These are phyloP conservation scores for Acropora yongei DNA, from an alignment of 64 coral and sea anemone genomes.

Conservation along the genomic window DNA sequence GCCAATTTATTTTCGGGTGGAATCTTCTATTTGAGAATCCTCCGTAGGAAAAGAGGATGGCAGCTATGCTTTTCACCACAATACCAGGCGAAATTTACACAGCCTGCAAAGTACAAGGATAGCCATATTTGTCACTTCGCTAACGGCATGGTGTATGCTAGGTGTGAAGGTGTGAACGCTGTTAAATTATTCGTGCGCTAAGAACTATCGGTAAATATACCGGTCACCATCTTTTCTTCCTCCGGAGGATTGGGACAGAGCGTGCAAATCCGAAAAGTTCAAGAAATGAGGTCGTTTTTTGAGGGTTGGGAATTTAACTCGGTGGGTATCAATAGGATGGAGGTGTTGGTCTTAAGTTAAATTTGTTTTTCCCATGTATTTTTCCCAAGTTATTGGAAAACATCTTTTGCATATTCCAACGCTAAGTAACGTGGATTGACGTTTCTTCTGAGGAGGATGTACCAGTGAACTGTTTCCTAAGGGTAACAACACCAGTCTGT, in stretches of 20 bases:
- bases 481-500: neutral
- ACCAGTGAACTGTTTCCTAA: neutral
- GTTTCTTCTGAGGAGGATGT: no score
- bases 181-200: no score
- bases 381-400: neutral
- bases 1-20: neutral
- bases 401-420: neutral
- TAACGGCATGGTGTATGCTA: no score
- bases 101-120: no score
- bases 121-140: no score
- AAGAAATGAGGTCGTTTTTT: neutral
- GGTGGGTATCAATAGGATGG: neutral
- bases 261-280: neutral
- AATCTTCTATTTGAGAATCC: neutral
- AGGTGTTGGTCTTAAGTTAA: neutral
- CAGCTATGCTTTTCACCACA: no score
- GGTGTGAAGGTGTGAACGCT: no score
- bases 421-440: no score
- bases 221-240: no score
- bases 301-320: neutral
- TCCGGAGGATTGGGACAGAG: neutral
- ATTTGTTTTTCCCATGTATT: neutral
- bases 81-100: no score
- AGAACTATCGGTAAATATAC: no score
- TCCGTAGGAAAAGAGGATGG: no score